phyloP scores from a whole-genome alignment of 2,888 invertebrate species.

The Drosophila paramelanica region DNA sequence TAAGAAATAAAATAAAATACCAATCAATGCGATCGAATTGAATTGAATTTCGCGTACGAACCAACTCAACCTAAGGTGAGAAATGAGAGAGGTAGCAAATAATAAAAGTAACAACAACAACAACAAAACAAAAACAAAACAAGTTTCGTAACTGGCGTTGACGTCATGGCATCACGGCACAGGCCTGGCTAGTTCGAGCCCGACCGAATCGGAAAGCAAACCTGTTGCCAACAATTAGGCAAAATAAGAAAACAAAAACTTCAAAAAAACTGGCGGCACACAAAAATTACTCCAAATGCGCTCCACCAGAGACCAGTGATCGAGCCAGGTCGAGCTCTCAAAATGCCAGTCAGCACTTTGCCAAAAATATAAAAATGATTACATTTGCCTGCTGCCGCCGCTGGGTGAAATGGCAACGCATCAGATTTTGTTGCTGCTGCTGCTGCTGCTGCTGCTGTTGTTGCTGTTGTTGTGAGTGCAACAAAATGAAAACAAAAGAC shows the following conservation, averaged over 20 bases:
- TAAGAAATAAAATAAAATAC: slow-evolving; percentile 31
- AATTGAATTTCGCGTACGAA: slow-evolving; percentile 75
- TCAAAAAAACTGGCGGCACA: slow-evolving; percentile 49
- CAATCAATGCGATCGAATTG: slow-evolving; percentile 74
- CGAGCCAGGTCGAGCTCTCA: background rate
- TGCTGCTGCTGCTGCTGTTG: slow-evolving; percentile 7
- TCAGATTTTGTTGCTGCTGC: slow-evolving; percentile 23
- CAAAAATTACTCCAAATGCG: slow-evolving; percentile 72
- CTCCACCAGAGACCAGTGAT: slow-evolving; percentile 16
- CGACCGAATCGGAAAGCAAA: slow-evolving; percentile 61
- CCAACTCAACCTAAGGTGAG: slow-evolving; percentile 17
- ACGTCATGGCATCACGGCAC: slow-evolving; percentile 69
- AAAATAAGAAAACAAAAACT: slow-evolving; percentile 33
- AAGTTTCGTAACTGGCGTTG: slow-evolving; percentile 81
- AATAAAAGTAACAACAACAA: slow-evolving; percentile 19
- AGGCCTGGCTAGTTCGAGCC: slow-evolving; percentile 43
- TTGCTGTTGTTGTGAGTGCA: slow-evolving; percentile 42
- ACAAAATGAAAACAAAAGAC: slow-evolving; percentile 72
- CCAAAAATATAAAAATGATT: slow-evolving; percentile 80
- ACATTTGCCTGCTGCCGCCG: slow-evolving; percentile 51
- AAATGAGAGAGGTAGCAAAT: slow-evolving; percentile 45
- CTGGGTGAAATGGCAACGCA: slow-evolving; percentile 47
- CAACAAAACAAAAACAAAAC: slow-evolving; percentile 66
- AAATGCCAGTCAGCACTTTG: slow-evolving; percentile 59
- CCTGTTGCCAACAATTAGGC: slow-evolving; percentile 80